Percentiles rank a stretch among this genome's conserved stretches.
Evolutionary conservation across 2,888 invertebrate genomes (phyloP).

Genomic region (Steromphala cineraria): DNA sequence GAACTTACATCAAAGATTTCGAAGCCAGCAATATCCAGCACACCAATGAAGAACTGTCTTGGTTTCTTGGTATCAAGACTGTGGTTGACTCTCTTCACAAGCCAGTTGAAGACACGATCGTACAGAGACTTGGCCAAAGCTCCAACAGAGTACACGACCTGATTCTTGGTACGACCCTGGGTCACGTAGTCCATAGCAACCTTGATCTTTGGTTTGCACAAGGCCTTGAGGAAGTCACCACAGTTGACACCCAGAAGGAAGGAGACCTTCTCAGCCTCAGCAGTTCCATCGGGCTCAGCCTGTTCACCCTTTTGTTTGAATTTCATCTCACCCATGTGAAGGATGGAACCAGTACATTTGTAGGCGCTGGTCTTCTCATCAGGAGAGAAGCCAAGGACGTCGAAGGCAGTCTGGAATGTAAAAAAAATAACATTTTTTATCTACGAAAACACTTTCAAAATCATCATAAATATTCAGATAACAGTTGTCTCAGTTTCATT

Average conservation of each 20-base stretch:
- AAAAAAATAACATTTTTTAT: constrained; percentile 76
- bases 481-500: too few species aligned
- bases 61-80: constrained; percentile 99
- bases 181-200: constrained; percentile 97
- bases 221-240: constrained; percentile 85
- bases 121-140: constrained; percentile 77
- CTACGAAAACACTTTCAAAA: too few species aligned
- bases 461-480: too few species aligned
- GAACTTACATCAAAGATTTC: constrained; percentile 93
- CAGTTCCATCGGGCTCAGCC: constrained; percentile 75
- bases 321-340: constrained; percentile 99
- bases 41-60: constrained; percentile 99
- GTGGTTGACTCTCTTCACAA: constrained; percentile 99
- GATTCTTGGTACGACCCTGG: constrained; percentile 96
- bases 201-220: constrained; percentile 97
- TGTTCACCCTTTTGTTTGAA: constrained; percentile 99
- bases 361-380: constrained; percentile 96
- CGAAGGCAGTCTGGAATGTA: constrained; percentile 94
- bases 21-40: constrained; percentile 99
- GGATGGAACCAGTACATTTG: constrained; percentile 97
- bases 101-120: constrained; percentile 81
- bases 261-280: constrained; percentile 92
- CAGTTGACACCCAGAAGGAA: constrained; percentile 92
- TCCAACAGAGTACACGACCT: constrained; percentile 76
- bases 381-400: constrained; percentile 97